Percentiles rank a stretch among this genome's conserved stretches.
phyloP scores from a whole-genome alignment of 2,888 invertebrate genomes.

The Scelioninae gen. 2 region DNA sequence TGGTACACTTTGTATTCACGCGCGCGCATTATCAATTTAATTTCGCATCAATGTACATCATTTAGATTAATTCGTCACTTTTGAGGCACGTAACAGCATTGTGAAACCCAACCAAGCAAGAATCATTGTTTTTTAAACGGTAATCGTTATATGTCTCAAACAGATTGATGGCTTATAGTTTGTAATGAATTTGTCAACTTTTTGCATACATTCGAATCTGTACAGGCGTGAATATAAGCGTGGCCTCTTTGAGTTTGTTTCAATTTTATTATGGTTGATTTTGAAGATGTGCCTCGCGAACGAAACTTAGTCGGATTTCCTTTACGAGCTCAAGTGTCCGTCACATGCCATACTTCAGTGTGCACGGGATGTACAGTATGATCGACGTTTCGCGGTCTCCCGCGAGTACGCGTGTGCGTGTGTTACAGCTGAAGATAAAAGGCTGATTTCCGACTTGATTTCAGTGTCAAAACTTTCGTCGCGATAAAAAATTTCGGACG shows the following conservation, averaged over 20 bases:
- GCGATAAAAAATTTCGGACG: neutral
- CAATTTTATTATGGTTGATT: constrained; percentile 14
- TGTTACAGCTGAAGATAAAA: constrained; percentile 8
- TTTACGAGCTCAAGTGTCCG: constrained; percentile 22
- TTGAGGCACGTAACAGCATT: constrained; percentile 7
- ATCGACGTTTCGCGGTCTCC: neutral
- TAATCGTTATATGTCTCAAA: constrained; percentile 10
- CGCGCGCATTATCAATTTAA: constrained; percentile 20
- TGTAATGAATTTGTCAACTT: neutral
- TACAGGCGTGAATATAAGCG: constrained; percentile 33
- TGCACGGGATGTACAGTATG: constrained; percentile 33
- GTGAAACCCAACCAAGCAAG: neutral
- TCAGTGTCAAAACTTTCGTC: constrained; percentile 5
- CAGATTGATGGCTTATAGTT: neutral
- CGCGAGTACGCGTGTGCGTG: neutral
- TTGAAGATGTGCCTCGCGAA: constrained; percentile 52
- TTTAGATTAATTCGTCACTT: constrained; percentile 17
- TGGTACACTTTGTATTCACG: constrained; percentile 41
- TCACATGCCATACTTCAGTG: constrained; percentile 15
- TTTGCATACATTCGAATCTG: constrained; percentile 9
- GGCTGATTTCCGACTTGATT: constrained; percentile 19
- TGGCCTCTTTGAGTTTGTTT: constrained; percentile 12
- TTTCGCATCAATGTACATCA: constrained; percentile 17
- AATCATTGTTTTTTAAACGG: constrained; percentile 8
- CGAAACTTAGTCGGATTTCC: constrained; percentile 35